Evolutionary conservation across 2,888 invertebrate genomes (phyloP), one percentile per base, ranked within the genome.

Genomic region (Bruchidius siliquastri): DNA sequence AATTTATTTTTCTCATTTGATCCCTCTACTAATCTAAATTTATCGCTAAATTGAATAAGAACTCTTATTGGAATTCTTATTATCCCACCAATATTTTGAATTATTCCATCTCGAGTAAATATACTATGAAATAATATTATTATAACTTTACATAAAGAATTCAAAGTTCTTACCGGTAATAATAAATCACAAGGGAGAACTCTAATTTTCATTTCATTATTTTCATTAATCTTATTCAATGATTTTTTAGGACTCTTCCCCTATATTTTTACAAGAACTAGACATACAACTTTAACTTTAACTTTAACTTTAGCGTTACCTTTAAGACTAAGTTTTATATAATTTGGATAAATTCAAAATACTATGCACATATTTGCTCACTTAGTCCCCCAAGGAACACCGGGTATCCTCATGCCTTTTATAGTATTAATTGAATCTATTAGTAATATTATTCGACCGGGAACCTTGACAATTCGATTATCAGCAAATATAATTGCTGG

Each of bases 401-500:
- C 93, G 0, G 75, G 81, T 6, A 80, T 90, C 80, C 80, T 93
- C 82, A 92, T 92, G 87, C 91, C 91, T 30, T 92, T 93, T 88
- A 92, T 93, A 88, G 92, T 93, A 8, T 84, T 91, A 86, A 92
- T 93, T 89, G 93, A 93, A 91, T 89, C 91, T 67, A 90, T 92
- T 86, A 93, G 92, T 81, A 92, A 92, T 87, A 80, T 92, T 78
- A 76, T 78, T 69, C 77, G 74, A 0, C 92, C 92, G 0, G 87
- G 89, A 84, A 93, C 93, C 2, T 85, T 93, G 87, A 90, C 91
- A 0, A 89, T 93, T 74, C 92, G 93, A 77, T 83, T 93, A 88
- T 89, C 91, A 4, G 93, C 93, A n/a, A 93, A 93, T 88, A 92
- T 93, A 90, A 92, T 92, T 88, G 92, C 93, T 0, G 92, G 92